phyloP scores from a whole-genome alignment of 2,113 vertebrate genomes.

The Nesoenas mayeri region DNA sequence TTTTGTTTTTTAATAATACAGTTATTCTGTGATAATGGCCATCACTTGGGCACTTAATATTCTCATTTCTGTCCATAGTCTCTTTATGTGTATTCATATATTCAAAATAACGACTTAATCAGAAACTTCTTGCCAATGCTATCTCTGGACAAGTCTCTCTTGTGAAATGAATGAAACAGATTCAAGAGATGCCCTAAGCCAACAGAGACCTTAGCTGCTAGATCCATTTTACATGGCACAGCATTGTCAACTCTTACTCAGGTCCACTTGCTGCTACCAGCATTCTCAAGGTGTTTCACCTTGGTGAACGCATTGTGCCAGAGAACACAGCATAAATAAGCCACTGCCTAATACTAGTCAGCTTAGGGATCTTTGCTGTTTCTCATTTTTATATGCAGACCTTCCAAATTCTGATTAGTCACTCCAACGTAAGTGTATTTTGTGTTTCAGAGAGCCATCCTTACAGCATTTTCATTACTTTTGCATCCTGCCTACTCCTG shows the following conservation, averaged over 20 bases:
- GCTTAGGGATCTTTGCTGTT: background rate
- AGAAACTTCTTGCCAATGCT: background rate
- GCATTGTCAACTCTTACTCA: background rate
- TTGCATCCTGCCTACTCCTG: background rate
- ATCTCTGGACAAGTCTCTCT: background rate
- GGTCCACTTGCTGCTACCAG: background rate
- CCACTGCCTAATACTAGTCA: background rate
- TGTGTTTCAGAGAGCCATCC: background rate
- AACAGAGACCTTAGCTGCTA: background rate
- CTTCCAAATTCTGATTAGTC: background rate
- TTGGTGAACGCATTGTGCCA: background rate
- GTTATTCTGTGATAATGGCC: background rate
- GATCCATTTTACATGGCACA: background rate
- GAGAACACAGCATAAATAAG: background rate
- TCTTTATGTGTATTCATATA: background rate
- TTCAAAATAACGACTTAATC: background rate
- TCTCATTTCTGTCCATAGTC: background rate
- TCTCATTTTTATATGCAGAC: background rate
- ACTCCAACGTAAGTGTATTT: background rate
- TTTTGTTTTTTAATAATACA: background rate
- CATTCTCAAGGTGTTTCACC: background rate
- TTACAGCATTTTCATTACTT: background rate
- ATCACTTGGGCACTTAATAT: background rate
- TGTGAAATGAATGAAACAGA: background rate
- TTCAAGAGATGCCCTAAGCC: background rate